Percentiles rank a stretch among this genome's conserved stretches.
Evolutionary conservation across 2,797 vertebrate species (phyloP).

Genomic region (Platalea minor): DNA sequence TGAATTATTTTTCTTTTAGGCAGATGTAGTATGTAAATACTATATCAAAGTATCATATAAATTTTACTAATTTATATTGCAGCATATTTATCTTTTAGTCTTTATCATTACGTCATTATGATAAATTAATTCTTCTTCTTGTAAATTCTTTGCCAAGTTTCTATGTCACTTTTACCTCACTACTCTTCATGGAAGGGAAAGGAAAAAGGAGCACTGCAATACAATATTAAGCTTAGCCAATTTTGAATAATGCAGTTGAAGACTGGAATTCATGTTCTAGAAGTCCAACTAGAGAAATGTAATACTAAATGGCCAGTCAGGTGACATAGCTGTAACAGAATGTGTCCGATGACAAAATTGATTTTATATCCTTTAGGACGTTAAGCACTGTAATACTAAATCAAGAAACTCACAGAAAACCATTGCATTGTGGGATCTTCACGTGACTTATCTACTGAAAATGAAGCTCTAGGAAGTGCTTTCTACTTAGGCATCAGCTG

Average conservation of each 20-base stretch:
- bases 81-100: neutral
- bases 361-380: neutral
- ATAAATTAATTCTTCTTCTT: neutral
- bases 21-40: neutral
- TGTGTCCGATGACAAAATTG: neutral
- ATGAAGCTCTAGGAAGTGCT: neutral
- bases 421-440: neutral
- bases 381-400: neutral
- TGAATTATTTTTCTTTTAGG: conserved; percentile 8
- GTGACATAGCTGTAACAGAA: neutral
- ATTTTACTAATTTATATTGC: neutral
- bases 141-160: neutral
- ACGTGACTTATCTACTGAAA: neutral
- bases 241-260: neutral
- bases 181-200: neutral
- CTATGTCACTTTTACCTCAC: neutral
- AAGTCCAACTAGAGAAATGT: neutral
- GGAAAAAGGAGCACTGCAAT: neutral
- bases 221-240: neutral
- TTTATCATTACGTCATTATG: neutral
- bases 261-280: neutral
- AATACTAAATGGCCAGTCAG: neutral
- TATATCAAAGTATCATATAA: neutral
- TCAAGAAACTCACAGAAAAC: neutral
- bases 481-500: neutral